Base-by-base conservation (phyloP, 2,113 vertebrate genomes). In the Pelecanus crispus region DNA sequence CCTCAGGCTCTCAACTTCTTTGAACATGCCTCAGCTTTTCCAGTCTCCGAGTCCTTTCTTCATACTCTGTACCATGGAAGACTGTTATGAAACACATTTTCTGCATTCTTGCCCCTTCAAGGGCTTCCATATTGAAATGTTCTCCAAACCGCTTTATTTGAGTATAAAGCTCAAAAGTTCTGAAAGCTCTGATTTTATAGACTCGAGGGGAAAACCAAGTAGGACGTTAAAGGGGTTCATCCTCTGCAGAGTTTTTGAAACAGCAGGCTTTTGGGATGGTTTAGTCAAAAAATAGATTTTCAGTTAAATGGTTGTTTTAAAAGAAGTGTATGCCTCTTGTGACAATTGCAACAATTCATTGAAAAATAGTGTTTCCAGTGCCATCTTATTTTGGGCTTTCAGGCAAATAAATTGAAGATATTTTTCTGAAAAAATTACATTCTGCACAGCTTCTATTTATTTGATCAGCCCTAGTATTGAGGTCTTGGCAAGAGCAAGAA, bases 11-110 rank as follows among this genome's bases (percentile, higher is more conserved):
- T 49, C 44, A 40, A 21, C 91, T 95, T 92, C 96, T 97, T 94
- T 96, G 95, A 97, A 96, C 75, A 89, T 94, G 92, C 79, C 95
- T 96, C 88, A 93, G 80, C 86, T 96, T 94, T 96, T 96, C 95
- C 94, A 96, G 90, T 44, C 90, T 93, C 44, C 0, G 17, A 88
- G 82, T 92, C 73, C 65, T 95, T 96, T 93, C 83, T 94, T 96
- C 88, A 95, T 88, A 52, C 94, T 94, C 92, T 82, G 78, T 92
- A 95, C 65, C 88, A 68, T 89, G 86, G 95, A 94, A 94, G 83
- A 18, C 73, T 93, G 61, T 95, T 96, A 91, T 94, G 95, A 96
- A 95, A 97, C 91, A 86, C 80, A 79, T 93, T 97, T 97, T 97
- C 94, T 94, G 31, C 91, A 89, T 97, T 96, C 86, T 94, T 93